phyloP scores from a whole-genome alignment of 92 coral and sea anemone species.

The Bergia puertoricense region DNA sequence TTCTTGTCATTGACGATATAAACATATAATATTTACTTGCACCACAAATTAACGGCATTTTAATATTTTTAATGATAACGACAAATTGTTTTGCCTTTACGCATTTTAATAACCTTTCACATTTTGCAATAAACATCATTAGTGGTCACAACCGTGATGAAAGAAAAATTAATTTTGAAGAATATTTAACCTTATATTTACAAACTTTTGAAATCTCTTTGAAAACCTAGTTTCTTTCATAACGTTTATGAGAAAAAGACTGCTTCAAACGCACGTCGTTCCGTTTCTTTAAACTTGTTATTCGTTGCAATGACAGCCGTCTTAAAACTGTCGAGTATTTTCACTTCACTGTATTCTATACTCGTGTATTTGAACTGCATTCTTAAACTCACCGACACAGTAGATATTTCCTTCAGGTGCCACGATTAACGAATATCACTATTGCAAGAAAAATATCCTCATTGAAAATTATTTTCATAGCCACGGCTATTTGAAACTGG shows the following conservation, averaged over 20 bases:
- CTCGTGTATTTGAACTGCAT: background rate
- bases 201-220: background rate
- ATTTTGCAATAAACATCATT: background rate
- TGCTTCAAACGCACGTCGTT: background rate
- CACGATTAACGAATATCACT: background rate
- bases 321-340: background rate
- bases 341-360: background rate
- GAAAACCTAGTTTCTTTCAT: background rate
- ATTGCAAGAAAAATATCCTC: background rate
- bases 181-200: background rate
- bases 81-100: background rate
- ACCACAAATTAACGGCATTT: constrained; percentile 1
- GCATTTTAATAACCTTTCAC: background rate
- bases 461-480: background rate
- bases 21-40: background rate
- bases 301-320: background rate
- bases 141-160: background rate
- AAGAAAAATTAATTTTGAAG: background rate
- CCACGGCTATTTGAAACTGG: background rate
- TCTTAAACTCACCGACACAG: background rate
- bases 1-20: background rate
- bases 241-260: background rate
- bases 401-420: background rate
- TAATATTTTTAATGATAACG: constrained; percentile 19
- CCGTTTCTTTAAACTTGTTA: background rate